A percentile compares a stretch with the other conserved stretches of the same genome.
phyloP scores from a whole-genome alignment of 2,113 vertebrate species.

The Vanacampus margaritifer region DNA sequence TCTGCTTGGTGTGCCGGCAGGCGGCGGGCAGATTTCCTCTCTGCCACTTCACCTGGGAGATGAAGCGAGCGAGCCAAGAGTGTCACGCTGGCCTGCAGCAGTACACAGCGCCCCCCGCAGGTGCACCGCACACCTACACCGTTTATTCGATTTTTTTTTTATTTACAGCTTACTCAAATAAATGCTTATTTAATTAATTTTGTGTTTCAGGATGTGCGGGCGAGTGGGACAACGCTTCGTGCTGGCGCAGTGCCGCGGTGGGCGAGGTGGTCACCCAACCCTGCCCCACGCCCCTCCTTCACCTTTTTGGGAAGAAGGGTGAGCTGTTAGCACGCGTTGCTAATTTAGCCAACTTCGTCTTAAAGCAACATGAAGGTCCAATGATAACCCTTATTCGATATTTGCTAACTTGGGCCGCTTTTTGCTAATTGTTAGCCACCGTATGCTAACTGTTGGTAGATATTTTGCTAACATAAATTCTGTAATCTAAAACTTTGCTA shows the following conservation, averaged over 20 bases:
- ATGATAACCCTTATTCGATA: too few species aligned
- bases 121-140: conserved; percentile 31
- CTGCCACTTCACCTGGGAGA: conserved; percentile 70
- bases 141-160: too few species aligned
- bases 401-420: too few species aligned
- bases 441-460: too few species aligned
- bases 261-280: conserved; percentile 57
- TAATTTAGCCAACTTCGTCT: background rate
- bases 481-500: too few species aligned
- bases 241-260: conserved; percentile 55
- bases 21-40: conserved; percentile 56
- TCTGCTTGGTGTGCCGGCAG: conserved; percentile 35
- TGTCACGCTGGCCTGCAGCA: conserved; percentile 49
- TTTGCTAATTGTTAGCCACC: too few species aligned
- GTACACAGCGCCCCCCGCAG: conserved; percentile 4
- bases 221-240: conserved; percentile 66
- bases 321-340: conserved; percentile 7
- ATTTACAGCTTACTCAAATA: too few species aligned
- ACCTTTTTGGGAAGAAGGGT: conserved; percentile 66
- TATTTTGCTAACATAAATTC: too few species aligned
- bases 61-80: conserved; percentile 55
- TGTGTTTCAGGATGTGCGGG: conserved; percentile 60
- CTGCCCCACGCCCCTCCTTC: conserved; percentile 61
- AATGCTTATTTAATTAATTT: too few species aligned
- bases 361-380: too few species aligned